phyloP scores from a whole-genome alignment of 1,140 invertebrate genomes.

The Drosophila bifasciata region DNA sequence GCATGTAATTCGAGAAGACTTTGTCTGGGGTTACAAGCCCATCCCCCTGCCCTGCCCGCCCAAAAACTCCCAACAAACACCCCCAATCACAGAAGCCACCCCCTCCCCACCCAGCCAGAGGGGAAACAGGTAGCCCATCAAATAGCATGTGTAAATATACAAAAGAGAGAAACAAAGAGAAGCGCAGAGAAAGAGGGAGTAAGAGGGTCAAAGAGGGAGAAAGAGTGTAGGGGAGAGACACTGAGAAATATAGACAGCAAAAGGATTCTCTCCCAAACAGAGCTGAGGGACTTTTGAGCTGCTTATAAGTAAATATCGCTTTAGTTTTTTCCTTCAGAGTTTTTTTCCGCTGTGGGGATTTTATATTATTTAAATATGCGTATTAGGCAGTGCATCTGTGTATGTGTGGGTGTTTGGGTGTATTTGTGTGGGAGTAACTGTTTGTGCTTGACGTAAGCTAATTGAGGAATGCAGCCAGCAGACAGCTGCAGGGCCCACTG shows the following conservation, averaged over 20 bases:
- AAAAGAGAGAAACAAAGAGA: neutral
- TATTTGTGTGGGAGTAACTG: neutral
- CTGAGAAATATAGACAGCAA: slow-evolving; percentile 16
- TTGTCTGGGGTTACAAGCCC: slow-evolving; percentile 2
- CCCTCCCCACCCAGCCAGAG: slow-evolving; percentile 23
- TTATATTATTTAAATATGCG: slow-evolving; percentile 19
- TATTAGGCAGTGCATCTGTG: too few relatives aligned
- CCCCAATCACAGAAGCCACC: slow-evolving; percentile 11
- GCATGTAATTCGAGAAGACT: slow-evolving; percentile 76
- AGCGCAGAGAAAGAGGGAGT: slow-evolving; percentile 40
- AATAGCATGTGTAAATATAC: slow-evolving; percentile 68
- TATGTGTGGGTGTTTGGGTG: slow-evolving; percentile 1
- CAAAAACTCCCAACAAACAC: slow-evolving; percentile 19
- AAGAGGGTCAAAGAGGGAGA: too few relatives aligned
- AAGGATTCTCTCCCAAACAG: slow-evolving; percentile 34
- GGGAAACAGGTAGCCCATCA: slow-evolving; percentile 54
- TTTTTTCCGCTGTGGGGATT: slow-evolving; percentile 13
- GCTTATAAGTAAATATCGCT: slow-evolving; percentile 44
- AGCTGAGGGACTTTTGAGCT: slow-evolving; percentile 21
- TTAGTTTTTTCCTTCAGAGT: slow-evolving; percentile 42
- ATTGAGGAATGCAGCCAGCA: slow-evolving; percentile 46
- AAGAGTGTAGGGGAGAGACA: slow-evolving; percentile 37
- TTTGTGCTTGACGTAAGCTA: slow-evolving; percentile 43
- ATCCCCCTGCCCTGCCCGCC: too few relatives aligned
- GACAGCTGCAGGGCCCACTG: slow-evolving; percentile 26